Evolutionary conservation across 2,888 invertebrate species (phyloP).

Genomic region (Chymomyza amoena): DNA sequence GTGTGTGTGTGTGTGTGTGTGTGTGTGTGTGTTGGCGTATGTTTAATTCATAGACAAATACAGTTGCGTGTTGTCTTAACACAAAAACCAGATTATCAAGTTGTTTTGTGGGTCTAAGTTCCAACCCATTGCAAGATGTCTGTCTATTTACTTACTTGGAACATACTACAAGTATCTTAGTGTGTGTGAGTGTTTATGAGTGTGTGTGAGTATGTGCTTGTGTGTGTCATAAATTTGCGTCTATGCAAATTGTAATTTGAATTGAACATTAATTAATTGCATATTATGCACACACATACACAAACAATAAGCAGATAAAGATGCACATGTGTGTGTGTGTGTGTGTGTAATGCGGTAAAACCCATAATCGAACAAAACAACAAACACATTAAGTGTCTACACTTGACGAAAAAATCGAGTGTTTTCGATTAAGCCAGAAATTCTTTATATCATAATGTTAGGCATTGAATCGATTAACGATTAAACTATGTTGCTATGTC

Average conservation of each 20-base stretch:
- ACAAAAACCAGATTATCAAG: constrained; percentile 30
- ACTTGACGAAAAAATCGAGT: constrained; percentile 8
- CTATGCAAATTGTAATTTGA: constrained; percentile 56
- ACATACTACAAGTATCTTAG: background rate
- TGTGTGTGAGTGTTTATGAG: background rate
- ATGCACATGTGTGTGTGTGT: background rate
- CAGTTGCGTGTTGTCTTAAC: constrained; percentile 5
- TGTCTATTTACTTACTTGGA: background rate
- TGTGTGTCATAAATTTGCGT: constrained; percentile 35
- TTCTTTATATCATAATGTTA: no score
- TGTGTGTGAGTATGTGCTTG: constrained; percentile 1
- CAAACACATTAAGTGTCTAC: constrained; percentile 16
- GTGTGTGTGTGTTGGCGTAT: background rate
- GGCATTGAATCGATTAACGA: no score
- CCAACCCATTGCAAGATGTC: background rate
- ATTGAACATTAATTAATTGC: constrained; percentile 70
- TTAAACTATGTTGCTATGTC: no score
- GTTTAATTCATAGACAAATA: background rate
- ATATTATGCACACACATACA: constrained; percentile 34
- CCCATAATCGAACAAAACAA: constrained; percentile 58
- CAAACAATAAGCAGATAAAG: background rate
- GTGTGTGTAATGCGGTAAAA: constrained; percentile 40
- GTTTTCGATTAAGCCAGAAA: no score
- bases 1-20: background rate
- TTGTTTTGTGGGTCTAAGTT: constrained; percentile 13